Conservation (phyloP, 1,140 invertebrate genomes). For the Heterodera schachtii region DNA sequence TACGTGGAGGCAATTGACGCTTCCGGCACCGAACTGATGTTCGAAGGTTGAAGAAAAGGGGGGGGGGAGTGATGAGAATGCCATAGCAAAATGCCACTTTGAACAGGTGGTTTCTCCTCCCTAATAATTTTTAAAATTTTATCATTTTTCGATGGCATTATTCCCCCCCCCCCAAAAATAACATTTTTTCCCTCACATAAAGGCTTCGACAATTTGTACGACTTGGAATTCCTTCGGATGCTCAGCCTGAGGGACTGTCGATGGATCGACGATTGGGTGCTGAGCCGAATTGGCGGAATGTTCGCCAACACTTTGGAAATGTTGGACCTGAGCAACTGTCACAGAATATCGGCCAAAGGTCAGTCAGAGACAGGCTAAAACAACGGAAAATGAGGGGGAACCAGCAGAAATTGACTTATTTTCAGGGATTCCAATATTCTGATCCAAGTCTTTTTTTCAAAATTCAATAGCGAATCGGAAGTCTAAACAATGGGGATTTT, state of each 20-base stretch:
- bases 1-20: constrained; percentile 75
- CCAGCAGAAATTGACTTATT: too few relatives aligned
- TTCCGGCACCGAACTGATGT: constrained; percentile 71
- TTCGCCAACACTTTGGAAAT: constrained; percentile 73
- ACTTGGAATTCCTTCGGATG: constrained; percentile 72
- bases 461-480: too few relatives aligned
- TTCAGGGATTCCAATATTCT: too few relatives aligned
- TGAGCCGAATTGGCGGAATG: constrained; percentile 73
- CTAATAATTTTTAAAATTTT: too few relatives aligned
- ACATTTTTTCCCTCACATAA: background rate
- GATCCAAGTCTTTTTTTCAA: too few relatives aligned
- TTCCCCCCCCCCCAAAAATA: constrained; percentile 5
- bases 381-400: too few relatives aligned
- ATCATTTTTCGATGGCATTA: too few relatives aligned
- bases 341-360: constrained; percentile 70
- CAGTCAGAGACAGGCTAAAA: too few relatives aligned
- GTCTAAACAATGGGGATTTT: too few relatives aligned
- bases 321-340: constrained; percentile 76
- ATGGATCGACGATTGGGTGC: constrained; percentile 77
- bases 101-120: too few relatives aligned
- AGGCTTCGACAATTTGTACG: constrained; percentile 65
- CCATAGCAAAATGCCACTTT: too few relatives aligned
- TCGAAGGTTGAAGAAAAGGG: constrained; percentile 70
- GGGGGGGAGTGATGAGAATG: too few relatives aligned
- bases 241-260: constrained; percentile 73